Base-by-base conservation (phyloP, 2,888 invertebrate species). In the Suillia variegata region DNA sequence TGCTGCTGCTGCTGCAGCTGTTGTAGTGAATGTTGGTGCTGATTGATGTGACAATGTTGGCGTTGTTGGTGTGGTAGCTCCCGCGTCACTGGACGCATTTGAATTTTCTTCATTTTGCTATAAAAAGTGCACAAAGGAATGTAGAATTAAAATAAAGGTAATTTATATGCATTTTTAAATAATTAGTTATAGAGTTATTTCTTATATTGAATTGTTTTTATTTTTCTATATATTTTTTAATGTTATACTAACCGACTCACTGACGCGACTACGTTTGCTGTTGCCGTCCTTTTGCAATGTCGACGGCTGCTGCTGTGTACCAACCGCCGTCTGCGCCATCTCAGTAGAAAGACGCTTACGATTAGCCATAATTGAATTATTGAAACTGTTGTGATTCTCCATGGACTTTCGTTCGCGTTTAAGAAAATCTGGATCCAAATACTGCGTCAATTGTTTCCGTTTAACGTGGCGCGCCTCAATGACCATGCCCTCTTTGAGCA, bases 381-480 rank as follows among this genome's bases (percentile, higher is more conserved):
- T 79, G 56, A 81, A 81, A 62, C 66, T 80, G 58, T 73, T 82
- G 63, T 80, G 78, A 66, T 76, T 80, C 56, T 81, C 80, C 61
- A 87, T 87, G 21, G 86, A 85, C 73, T 89, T 90, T 61, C 89
- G 85, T 78, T 92, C 92, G 38, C 89, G 85, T 76, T 88, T 89
- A 47, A 91, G 79, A 63, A 91, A 84, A 67, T 87, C 87, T 12
- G 86, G 85, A 6, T 91, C 87, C 64, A 93, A 83, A 82, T 92
- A 93, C 74, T 88, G 88, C 66, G 85, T 85, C 38, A 93, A 83
- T 70, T 91, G 90, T 80, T 89, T 92, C 76, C 90, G 88, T 65
- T 91, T 91, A 0, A 96, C 95, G 81, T 96, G 93, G 4, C 92
- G 89, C 1, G 94, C 94, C 84, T 96, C 91, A 38, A 92, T 86